Percentiles rank a stretch among this genome's conserved stretches.
Conservation (phyloP, 2,113 vertebrate species). For the Albula glossodonta region DNA sequence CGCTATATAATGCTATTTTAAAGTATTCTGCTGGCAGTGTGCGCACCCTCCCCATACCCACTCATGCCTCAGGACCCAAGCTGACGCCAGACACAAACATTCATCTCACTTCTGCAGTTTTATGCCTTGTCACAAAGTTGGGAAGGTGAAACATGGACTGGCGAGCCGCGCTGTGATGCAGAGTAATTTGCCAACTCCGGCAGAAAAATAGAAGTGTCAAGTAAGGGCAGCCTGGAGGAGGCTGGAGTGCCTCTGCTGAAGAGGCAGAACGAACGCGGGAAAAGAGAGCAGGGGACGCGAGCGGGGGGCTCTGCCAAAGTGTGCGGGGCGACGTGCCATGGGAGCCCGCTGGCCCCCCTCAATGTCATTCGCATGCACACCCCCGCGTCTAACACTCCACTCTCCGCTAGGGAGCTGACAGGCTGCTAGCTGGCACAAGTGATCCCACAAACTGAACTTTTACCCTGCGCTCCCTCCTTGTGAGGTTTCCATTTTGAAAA, state of each 20-base stretch:
- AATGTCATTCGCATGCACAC: too few relatives aligned
- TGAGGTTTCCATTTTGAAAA: neutral
- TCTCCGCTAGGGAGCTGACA: neutral
- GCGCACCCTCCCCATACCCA: neutral
- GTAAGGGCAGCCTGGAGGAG: conserved; percentile 24
- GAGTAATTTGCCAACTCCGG: conserved; percentile 43
- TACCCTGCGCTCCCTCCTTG: neutral
- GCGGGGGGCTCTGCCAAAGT: neutral
- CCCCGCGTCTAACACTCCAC: neutral
- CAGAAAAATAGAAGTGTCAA: conserved; percentile 34
- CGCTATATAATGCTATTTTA: neutral
- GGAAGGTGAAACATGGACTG: conserved; percentile 36
- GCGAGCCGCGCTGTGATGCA: conserved; percentile 11
- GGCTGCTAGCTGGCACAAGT: neutral
- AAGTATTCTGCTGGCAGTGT: neutral
- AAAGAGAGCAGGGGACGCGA: neutral
- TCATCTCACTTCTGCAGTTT: conserved; percentile 40
- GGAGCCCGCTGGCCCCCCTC: neutral
- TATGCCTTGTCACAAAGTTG: conserved; percentile 22
- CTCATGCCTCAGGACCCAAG: conserved; percentile 4
- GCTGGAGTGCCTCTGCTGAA: neutral
- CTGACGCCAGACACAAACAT: conserved; percentile 34
- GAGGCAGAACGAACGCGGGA: neutral
- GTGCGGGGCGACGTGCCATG: neutral
- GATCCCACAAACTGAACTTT: neutral